Base-by-base conservation (phyloP, 2,888 invertebrate species). In the Laspeyria flexula region DNA sequence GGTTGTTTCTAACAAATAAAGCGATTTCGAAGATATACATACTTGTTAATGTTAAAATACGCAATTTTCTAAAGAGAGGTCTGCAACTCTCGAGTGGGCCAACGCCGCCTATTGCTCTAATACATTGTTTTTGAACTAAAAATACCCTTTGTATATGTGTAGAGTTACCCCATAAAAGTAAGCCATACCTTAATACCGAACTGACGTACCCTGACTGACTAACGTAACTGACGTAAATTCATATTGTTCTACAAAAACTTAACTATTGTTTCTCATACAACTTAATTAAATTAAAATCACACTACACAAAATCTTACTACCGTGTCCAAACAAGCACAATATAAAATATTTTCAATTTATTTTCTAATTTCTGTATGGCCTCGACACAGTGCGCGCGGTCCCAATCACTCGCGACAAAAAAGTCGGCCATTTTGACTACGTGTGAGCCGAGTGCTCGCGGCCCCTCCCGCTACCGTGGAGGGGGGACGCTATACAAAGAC, bases 361-460 rank as follows among this genome's bases (percentile, higher is more conserved):
- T 59, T 62, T 60, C 29, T 55, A 53, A 53, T 38, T 55, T 53
- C 44, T 47, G 56, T 50, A 46, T 42, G 67, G 47, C 56, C 44
- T 53, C 54, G 44, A 46, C 65, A 60, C 51, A 48, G 58, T 59
- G 59, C 71, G 70, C 53, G 44, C 47, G 63, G 50, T 62, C 59
- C 58, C 65, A 61, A 73, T 67, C 63, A 55, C 65, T 65, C 43
- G 59, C 66, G 63, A 72, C 75, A 79, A 83, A 84, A 84, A 85
- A 79, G 86, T 83, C 90, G 81, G 91, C 91, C 91, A 91, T 91
- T 83, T 91, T 91, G 88, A 71, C 74, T 77, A 62, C 74, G 78
- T 90, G 90, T 90, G 74, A 90, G 69, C 89, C 88, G 68, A 69
- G 76, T 85, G 77, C 75, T 74, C 55, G 58, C 72, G 59, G 81